Evolutionary conservation across 2,888 invertebrate genomes (phyloP).

Genomic region (Lutraria lutraria): DNA sequence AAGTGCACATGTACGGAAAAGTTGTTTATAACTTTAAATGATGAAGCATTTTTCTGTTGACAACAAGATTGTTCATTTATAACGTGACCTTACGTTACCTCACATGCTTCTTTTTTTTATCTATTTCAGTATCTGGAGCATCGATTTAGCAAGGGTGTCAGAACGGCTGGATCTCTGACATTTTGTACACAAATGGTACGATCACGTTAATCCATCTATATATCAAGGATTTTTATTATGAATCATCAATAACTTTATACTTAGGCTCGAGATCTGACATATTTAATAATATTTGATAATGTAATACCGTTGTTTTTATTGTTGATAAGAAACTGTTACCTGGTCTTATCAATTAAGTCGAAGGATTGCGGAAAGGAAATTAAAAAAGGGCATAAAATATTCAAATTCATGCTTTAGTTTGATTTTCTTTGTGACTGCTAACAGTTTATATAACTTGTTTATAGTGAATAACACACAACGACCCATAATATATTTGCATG

Average conservation of each 20-base stretch:
- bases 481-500: no score
- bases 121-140: slow-evolving; percentile 93
- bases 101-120: background rate
- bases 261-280: background rate
- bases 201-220: background rate
- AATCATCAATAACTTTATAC: background rate
- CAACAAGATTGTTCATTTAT: background rate
- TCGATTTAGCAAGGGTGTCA: slow-evolving; percentile 92
- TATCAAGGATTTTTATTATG: background rate
- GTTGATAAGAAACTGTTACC: no score
- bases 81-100: slow-evolving; percentile 9
- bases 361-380: no score
- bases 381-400: no score
- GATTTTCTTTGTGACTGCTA: no score
- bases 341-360: no score
- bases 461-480: no score
- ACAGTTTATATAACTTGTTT: no score
- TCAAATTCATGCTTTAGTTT: no score
- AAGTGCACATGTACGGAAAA: background rate
- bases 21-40: background rate
- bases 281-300: background rate
- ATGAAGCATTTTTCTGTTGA: slow-evolving; percentile 3
- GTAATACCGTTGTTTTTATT: no score
- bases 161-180: slow-evolving; percentile 93
- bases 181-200: slow-evolving; percentile 96